Conservation (phyloP, 2,888 invertebrate species). For the Acrobasis repandana region DNA sequence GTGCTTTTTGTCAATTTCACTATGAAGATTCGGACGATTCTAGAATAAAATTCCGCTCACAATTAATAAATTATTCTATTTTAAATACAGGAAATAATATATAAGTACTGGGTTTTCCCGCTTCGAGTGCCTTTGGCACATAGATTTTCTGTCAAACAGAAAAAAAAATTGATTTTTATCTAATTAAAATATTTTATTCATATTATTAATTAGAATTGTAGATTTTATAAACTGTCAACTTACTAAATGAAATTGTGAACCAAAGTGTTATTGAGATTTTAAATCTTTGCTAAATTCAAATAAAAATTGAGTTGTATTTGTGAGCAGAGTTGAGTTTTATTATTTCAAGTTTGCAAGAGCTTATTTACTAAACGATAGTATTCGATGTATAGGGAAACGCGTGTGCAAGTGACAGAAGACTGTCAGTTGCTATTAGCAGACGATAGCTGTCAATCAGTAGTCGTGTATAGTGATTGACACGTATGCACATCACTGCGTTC, state of each 20-base stretch:
- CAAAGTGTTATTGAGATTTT: background rate
- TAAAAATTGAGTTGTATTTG: background rate
- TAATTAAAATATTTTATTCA: background rate
- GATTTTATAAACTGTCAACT: background rate
- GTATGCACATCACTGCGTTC: no score
- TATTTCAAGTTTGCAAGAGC: background rate
- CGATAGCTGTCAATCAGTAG: no score
- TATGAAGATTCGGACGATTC: background rate
- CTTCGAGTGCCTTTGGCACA: background rate
- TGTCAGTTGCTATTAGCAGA: no score
- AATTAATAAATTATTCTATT: background rate
- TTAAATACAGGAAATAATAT: background rate
- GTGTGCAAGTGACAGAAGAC: no score
- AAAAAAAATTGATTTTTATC: background rate
- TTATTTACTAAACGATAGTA: background rate
- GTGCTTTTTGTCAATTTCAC: background rate
- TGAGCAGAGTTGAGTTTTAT: background rate
- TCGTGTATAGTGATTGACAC: no score
- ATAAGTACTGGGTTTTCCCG: background rate
- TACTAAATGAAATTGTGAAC: conserved; percentile 9
- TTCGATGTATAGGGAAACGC: no score
- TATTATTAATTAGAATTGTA: conserved; percentile 4
- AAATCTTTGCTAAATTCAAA: background rate
- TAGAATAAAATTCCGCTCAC: conserved; percentile 6
- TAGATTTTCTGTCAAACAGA: conserved; percentile 26